Evolutionary conservation across 2,888 invertebrate species (phyloP).

Genomic region (Holacanthella duospinosa): DNA sequence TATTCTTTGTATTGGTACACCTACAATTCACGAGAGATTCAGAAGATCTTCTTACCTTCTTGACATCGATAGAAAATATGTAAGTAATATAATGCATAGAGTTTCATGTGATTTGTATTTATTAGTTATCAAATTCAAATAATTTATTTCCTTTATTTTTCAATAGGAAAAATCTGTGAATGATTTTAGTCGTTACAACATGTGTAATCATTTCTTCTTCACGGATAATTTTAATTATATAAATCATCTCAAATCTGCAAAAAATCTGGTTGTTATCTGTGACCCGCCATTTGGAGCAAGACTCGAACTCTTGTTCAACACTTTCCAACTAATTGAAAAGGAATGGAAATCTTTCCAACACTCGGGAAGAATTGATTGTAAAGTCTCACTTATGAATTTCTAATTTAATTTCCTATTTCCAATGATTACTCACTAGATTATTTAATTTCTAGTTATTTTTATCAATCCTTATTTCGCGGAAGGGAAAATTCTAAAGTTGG

Average conservation of each 20-base stretch:
- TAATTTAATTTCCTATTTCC: background rate
- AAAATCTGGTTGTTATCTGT: background rate
- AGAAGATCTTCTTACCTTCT: background rate
- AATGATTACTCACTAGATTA: background rate
- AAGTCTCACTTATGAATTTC: background rate
- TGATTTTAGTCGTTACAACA: conserved; percentile 5
- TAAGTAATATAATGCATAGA: background rate
- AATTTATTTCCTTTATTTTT: background rate
- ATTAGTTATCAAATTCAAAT: too few species aligned
- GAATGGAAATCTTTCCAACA: background rate
- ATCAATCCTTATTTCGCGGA: conserved; percentile 26
- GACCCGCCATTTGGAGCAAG: conserved; percentile 10
- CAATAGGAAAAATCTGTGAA: background rate
- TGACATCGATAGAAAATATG: conserved; percentile 5
- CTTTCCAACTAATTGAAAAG: conserved; percentile 5
- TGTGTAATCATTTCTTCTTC: conserved; percentile 12
- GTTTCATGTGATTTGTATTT: background rate
- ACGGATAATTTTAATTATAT: background rate
- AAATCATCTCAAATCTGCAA: background rate
- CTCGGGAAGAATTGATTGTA: background rate
- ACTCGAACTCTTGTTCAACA: conserved; percentile 5
- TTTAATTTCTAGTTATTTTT: conserved; percentile 18
- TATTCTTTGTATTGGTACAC: conserved; percentile 8
- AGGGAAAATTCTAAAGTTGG: conserved; percentile 21
- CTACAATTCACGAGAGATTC: background rate